Base-by-base conservation (phyloP, 2,888 invertebrate species). In the Acanthoscelides obtectus region DNA sequence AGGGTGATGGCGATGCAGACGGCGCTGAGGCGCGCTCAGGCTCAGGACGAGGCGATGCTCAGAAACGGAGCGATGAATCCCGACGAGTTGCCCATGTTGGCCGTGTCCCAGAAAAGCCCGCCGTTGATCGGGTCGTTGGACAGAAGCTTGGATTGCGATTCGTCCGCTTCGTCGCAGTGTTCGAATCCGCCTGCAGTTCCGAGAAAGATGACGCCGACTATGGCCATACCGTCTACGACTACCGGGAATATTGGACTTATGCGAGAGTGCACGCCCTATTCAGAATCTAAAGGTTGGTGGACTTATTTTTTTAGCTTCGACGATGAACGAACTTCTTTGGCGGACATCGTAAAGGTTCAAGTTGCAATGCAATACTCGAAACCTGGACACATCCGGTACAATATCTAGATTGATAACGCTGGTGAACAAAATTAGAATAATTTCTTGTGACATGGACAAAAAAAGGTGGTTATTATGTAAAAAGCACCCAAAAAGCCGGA, bases 1-100 rank as follows among this genome's bases (percentile, higher is more conserved):
- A 87, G 93, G 20, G 94, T 96, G 72, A 97, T 96, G 96, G 96
- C 96, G 73, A 87, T 89, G 81, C 94, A 96, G 87, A 96, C 95
- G 22, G 95, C 96, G 0, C 83, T 94, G 77, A 86, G 95, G 69
- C 89, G 96, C 69, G 95, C 94, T 67, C 93, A 94, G 84, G 94
- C 94, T 70, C 95, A 95, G 86, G 95, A 95, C 82, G 94, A 95
- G 83, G 90, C 90, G 69, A 86, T 82, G 87, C 82, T 83, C 79
- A 84, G 84, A 72, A 79, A 69, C 80, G 79, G 80, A 2, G 73
- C 66, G 66, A 22, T 74, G 80, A 84, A 76, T 80, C 82, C 71
- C 66, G 71, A 77, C 79, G 85, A 78, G 79, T 81, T 78, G 80
- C 88, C 85, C 73, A 87, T 83, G 83, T 82, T 78, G 83, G 85